A percentile compares a stretch with the other conserved stretches of the same genome.
These are phyloP conservation scores for Lasioglossum malachurum DNA, from an alignment of 2,888 invertebrate species.

Conservation along the genomic window DNA sequence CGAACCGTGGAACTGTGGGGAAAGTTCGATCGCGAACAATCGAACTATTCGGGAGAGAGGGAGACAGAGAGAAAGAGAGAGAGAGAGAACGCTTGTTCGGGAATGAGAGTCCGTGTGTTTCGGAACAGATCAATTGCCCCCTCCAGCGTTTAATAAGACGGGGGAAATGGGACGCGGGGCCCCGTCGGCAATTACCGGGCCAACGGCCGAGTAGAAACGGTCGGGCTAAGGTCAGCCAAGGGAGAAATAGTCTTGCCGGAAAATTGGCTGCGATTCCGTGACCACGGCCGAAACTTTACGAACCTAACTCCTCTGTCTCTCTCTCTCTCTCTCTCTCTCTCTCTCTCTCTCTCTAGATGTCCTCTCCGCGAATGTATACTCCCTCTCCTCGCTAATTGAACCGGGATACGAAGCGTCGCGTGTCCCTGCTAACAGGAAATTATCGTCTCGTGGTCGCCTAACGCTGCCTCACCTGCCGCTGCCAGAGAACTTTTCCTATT, in stretches of 20 bases:
- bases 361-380: constrained; percentile 6
- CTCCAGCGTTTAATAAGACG: constrained; percentile 21
- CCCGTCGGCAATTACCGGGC: constrained; percentile 48
- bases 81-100: not conserved
- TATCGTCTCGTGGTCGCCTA: not conserved
- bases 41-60: not conserved
- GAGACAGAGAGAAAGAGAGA: not conserved
- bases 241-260: constrained; percentile 43
- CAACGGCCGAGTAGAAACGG: constrained; percentile 57
- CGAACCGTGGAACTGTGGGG: not conserved
- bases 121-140: constrained; percentile 5
- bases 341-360: not conserved
- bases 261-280: constrained; percentile 61
- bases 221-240: constrained; percentile 56
- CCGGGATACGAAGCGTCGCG: not conserved
- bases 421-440: not conserved
- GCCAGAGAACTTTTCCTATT: constrained; percentile 5
- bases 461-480: constrained; percentile 3
- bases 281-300: constrained; percentile 46
- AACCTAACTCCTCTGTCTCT: not conserved
- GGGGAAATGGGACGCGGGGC: constrained; percentile 24
- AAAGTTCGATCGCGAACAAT: not conserved
- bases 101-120: not conserved
- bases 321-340: not conserved
- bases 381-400: constrained; percentile 24